A percentile compares a stretch with the other conserved stretches of the same genome.
phyloP scores from a whole-genome alignment of 2,888 invertebrate genomes.

The Ophion ventricosus region DNA sequence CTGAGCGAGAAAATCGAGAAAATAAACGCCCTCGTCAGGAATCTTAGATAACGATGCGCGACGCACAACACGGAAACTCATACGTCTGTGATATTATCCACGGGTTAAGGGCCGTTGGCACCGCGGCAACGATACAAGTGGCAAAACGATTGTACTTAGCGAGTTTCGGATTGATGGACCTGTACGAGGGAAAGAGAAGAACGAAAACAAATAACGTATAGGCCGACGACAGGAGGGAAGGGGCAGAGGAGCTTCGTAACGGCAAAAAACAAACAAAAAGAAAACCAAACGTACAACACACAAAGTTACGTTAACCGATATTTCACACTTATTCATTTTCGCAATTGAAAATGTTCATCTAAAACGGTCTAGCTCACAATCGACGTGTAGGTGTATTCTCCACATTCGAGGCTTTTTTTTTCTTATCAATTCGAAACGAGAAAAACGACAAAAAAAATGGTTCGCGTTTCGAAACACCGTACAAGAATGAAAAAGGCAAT shows the following conservation, averaged over 20 bases:
- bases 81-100: constrained; percentile 83
- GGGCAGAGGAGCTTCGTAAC: constrained; percentile 73
- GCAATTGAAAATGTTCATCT: not conserved
- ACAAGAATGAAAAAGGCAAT: not conserved
- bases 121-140: constrained; percentile 66
- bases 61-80: constrained; percentile 82
- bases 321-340: constrained; percentile 23
- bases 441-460: constrained; percentile 1
- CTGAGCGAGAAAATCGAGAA: constrained; percentile 79
- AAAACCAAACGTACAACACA: constrained; percentile 39
- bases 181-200: constrained; percentile 64
- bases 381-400: constrained; percentile 7
- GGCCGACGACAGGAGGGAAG: constrained; percentile 65
- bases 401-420: not conserved
- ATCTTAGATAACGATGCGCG: constrained; percentile 80
- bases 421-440: not conserved
- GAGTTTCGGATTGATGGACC: constrained; percentile 62
- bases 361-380: not conserved
- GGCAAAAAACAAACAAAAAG: constrained; percentile 17
- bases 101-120: constrained; percentile 76
- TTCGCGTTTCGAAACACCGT: constrained; percentile 26
- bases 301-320: constrained; percentile 45
- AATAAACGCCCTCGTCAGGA: constrained; percentile 78
- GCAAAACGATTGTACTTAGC: constrained; percentile 68
- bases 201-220: not conserved